Evolutionary conservation across 2,113 vertebrate genomes (phyloP).

Genomic region (Odontophorus gujanensis): DNA sequence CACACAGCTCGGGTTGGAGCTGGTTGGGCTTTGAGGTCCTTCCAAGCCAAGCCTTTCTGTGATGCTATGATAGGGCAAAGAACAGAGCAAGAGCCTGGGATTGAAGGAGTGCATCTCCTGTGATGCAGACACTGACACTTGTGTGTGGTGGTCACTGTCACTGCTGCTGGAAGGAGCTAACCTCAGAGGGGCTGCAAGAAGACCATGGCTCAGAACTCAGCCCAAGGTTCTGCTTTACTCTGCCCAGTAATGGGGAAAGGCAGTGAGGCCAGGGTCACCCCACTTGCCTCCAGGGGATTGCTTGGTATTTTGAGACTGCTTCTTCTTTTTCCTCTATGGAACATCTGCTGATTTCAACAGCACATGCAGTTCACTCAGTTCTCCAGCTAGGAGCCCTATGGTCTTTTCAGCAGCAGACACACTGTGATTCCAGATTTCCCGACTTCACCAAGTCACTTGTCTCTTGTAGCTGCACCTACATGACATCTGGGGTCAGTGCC

Average conservation of each 20-base stretch:
- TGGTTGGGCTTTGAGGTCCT: too few relatives aligned
- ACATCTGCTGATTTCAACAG: neutral
- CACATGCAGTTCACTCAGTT: rapidly evolving
- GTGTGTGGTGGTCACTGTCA: neutral
- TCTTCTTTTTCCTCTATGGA: neutral
- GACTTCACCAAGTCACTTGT: neutral
- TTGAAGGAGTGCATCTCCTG: rapidly evolving
- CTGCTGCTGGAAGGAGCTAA: neutral
- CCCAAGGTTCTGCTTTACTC: neutral
- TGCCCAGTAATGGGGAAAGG: neutral
- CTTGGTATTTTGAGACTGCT: neutral
- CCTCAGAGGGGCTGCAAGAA: neutral
- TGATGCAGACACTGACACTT: neutral
- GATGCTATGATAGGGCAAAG: neutral
- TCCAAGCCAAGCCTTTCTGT: too few relatives aligned
- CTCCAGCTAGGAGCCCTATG: neutral
- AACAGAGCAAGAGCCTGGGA: neutral
- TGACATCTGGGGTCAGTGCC: neutral
- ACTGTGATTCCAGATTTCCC: neutral
- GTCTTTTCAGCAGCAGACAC: neutral
- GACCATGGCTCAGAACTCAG: neutral
- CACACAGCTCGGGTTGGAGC: too few relatives aligned
- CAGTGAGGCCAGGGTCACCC: neutral
- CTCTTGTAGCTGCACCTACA: neutral
- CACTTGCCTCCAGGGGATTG: neutral